A percentile compares a stretch with the other conserved stretches of the same genome.
phyloP scores from a whole-genome alignment of 2,888 invertebrate species.

The Ischnura elegans region DNA sequence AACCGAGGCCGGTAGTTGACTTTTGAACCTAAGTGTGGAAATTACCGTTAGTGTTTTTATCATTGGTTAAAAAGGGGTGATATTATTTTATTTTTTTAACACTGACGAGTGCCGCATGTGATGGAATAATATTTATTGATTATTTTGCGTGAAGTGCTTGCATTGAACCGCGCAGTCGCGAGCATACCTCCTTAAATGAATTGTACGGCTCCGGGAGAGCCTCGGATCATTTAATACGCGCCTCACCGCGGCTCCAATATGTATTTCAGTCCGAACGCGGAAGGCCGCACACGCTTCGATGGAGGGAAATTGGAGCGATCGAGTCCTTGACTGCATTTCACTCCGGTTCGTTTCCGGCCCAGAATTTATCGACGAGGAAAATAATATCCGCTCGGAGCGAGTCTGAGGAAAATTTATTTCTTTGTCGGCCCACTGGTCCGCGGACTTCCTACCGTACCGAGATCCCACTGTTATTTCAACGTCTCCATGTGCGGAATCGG shows the following conservation, averaged over 20 bases:
- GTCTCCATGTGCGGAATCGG: neutral
- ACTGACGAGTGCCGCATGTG: too few species aligned
- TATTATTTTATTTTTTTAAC: too few species aligned
- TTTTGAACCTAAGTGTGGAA: too few species aligned
- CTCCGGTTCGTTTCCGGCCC: neutral
- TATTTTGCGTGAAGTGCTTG: too few species aligned
- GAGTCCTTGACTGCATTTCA: neutral
- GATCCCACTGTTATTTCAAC: neutral
- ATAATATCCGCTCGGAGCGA: slow-evolving; percentile 22
- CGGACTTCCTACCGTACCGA: neutral
- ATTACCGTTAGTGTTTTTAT: too few species aligned
- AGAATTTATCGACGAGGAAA: slow-evolving; percentile 18
- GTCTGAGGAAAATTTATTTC: slow-evolving; percentile 10
- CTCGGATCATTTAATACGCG: neutral
- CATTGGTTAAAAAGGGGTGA: too few species aligned
- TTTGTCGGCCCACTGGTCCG: neutral
- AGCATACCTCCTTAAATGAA: neutral
- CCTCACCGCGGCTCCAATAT: neutral
- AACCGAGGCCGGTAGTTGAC: too few species aligned
- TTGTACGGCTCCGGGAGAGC: neutral
- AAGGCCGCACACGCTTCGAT: neutral
- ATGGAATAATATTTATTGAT: too few species aligned
- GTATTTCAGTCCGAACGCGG: neutral
- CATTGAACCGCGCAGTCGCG: too few species aligned
- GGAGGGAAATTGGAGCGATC: neutral